These are phyloP conservation scores for Eudasyphora cyanicolor DNA, from an alignment of 2,888 invertebrate species.

Conservation along the genomic window DNA sequence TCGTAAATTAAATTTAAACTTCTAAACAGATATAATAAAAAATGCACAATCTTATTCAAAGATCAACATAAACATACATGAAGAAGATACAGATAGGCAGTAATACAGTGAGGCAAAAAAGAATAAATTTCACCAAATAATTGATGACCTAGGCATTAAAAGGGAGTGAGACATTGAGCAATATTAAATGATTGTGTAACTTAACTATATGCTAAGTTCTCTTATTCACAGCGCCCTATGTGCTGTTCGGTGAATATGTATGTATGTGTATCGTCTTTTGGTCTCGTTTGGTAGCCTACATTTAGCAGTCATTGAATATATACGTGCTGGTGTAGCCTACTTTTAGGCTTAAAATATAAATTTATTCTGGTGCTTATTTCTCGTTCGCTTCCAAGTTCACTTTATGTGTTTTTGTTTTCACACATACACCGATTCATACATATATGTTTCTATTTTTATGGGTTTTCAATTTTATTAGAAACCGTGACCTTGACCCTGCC, in stretches of 20 bases:
- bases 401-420: background rate
- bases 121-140: background rate
- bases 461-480: background rate
- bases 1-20: too few relatives aligned
- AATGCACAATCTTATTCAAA: too few relatives aligned
- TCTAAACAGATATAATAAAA: too few relatives aligned
- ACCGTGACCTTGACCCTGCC: background rate
- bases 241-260: background rate
- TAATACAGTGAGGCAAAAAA: too few relatives aligned
- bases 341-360: slow-evolving; percentile 25
- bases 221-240: too few relatives aligned
- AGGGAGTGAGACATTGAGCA: background rate
- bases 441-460: background rate
- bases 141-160: background rate
- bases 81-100: too few relatives aligned
- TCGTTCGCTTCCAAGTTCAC: background rate
- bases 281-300: background rate
- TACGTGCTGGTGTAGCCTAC: slow-evolving; percentile 18
- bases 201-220: background rate
- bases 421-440: background rate
- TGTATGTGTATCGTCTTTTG: background rate
- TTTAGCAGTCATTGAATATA: background rate
- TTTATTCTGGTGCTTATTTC: background rate
- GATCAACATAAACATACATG: too few relatives aligned
- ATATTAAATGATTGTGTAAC: too few relatives aligned